A percentile compares a stretch with the other conserved stretches of the same genome.
Conservation (phyloP, 2,888 invertebrate genomes). For the Spodoptera littoralis region DNA sequence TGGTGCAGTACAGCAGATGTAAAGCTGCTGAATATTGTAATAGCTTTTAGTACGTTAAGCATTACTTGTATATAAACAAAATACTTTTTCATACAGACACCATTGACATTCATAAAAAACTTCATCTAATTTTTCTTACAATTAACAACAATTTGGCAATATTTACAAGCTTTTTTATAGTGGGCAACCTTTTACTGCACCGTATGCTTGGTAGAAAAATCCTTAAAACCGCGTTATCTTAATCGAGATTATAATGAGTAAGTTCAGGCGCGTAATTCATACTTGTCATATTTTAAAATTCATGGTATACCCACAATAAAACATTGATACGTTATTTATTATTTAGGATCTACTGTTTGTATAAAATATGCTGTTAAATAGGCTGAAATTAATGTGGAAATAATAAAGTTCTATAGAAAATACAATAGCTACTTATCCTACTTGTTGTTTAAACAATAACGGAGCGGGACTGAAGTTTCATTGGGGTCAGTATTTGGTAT, state of each 20-base stretch:
- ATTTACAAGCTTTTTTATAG: constrained; percentile 57
- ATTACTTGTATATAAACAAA: constrained; percentile 28
- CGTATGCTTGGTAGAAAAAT: constrained; percentile 7
- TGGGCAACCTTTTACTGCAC: constrained; percentile 17
- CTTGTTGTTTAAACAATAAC: neutral
- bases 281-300: too few relatives aligned
- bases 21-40: constrained; percentile 24
- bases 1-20: constrained; percentile 16
- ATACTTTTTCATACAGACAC: constrained; percentile 43
- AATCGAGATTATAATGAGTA: constrained; percentile 1
- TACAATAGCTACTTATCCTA: too few relatives aligned
- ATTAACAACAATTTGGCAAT: constrained; percentile 52
- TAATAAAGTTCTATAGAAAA: neutral
- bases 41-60: constrained; percentile 20
- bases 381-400: neutral
- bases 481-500: constrained; percentile 32
- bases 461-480: constrained; percentile 2
- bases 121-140: constrained; percentile 20
- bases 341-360: too few relatives aligned
- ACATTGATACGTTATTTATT: too few relatives aligned
- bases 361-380: too few relatives aligned
- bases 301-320: too few relatives aligned
- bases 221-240: neutral
- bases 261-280: too few relatives aligned
- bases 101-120: constrained; percentile 32